Conservation (phyloP, 2,797 vertebrate species). For the Chiroxiphia lanceolata region DNA sequence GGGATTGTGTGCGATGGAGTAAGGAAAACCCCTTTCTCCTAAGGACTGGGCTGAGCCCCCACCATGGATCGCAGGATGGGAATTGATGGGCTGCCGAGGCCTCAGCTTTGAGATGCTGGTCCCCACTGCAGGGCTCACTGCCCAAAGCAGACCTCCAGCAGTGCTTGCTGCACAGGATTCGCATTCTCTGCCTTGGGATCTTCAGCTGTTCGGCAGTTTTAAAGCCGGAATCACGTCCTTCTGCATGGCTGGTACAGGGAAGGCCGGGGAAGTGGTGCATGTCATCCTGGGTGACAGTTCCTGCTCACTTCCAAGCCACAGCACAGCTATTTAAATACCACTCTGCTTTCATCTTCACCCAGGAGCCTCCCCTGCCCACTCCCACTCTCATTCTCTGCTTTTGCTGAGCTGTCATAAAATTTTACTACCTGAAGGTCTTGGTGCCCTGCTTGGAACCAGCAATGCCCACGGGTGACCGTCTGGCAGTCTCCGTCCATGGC, state of each 20-base stretch:
- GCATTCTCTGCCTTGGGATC: not conserved
- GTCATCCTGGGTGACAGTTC: not conserved
- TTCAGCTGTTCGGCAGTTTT: not conserved
- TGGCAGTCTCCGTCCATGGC: fast-evolving
- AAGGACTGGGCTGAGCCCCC: not conserved
- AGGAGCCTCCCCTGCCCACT: not conserved
- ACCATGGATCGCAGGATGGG: not conserved
- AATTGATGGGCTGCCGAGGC: not conserved
- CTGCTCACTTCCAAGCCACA: not conserved
- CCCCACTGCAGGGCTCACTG: not conserved
- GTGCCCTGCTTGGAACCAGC: not conserved
- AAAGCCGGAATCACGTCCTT: not conserved
- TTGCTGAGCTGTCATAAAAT: constrained; percentile 8
- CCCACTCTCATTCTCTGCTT: not conserved
- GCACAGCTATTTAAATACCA: not conserved
- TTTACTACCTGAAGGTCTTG: not conserved
- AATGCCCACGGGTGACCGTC: fast-evolving
- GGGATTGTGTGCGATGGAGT: not conserved
- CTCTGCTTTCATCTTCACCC: not conserved
- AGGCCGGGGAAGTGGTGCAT: not conserved
- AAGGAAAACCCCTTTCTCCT: constrained; percentile 6
- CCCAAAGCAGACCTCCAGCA: not conserved
- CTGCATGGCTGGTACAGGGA: not conserved
- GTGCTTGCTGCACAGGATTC: not conserved
- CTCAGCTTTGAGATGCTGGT: not conserved